These are phyloP conservation scores for Pocillopora damicornis DNA, from an alignment of 64 coral and sea anemone species.

Conservation along the genomic window DNA sequence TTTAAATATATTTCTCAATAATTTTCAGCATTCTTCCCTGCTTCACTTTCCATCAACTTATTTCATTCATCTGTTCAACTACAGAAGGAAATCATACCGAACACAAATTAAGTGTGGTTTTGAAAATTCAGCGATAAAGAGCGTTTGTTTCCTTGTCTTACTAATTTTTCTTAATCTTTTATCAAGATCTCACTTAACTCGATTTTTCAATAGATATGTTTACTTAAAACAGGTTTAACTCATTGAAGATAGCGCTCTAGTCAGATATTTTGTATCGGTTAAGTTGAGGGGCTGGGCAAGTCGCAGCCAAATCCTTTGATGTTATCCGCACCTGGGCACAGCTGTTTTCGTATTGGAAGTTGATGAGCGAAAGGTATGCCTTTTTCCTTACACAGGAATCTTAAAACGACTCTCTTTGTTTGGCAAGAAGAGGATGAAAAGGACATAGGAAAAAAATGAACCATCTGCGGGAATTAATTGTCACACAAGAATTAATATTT, in stretches of 20 bases:
- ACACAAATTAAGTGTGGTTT: not conserved
- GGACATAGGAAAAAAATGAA: not conserved
- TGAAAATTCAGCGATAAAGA: conserved; percentile 4
- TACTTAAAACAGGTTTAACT: conserved; percentile 36
- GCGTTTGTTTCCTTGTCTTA: conserved; percentile 6
- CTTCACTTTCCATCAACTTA: not conserved
- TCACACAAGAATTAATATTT: not conserved
- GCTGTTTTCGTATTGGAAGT: conserved; percentile 11
- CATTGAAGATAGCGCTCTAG: conserved; percentile 21
- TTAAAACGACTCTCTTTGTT: conserved; percentile 2
- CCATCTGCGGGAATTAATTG: not conserved
- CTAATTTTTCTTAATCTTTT: conserved; percentile 8
- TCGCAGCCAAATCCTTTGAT: conserved; percentile 28
- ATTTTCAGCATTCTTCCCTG: not conserved
- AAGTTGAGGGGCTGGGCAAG: conserved; percentile 3
- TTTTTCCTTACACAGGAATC: conserved; percentile 8
- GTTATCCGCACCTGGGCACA: conserved; percentile 7
- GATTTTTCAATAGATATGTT: conserved; percentile 30
- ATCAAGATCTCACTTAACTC: conserved; percentile 31
- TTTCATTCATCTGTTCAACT: not conserved
- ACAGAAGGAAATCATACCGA: not conserved
- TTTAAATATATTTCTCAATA: not conserved
- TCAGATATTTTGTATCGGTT: conserved; percentile 18
- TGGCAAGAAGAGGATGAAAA: not conserved
- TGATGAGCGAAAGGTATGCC: conserved; percentile 31